A percentile compares a stretch with the other conserved stretches of the same genome.
Conservation (phyloP, 2,113 vertebrate species). For the Cichladusa arquata region DNA sequence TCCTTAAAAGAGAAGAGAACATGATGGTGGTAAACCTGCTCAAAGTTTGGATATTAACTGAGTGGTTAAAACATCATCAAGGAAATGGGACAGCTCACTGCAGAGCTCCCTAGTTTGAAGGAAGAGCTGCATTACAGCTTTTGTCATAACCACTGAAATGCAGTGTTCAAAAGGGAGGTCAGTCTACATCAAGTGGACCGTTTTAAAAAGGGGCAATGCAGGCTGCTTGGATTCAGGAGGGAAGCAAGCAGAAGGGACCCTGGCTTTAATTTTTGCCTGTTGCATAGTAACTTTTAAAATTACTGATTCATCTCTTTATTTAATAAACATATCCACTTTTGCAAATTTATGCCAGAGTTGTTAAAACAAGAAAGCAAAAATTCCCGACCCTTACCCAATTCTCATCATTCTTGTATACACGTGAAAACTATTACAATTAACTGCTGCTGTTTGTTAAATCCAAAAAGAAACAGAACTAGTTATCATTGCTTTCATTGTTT, state of each 20-base stretch:
- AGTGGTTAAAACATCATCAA: not conserved
- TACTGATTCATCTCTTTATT: not conserved
- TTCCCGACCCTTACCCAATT: not conserved
- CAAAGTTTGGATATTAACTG: not conserved
- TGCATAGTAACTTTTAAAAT: not conserved
- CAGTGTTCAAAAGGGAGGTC: not conserved
- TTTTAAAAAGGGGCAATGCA: not conserved
- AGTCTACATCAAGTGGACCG: not conserved
- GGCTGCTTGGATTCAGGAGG: not conserved
- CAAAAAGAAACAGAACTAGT: not conserved
- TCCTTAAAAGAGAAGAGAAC: not conserved
- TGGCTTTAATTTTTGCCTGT: not conserved
- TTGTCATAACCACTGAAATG: not conserved
- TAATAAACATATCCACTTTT: not conserved
- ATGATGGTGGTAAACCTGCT: not conserved
- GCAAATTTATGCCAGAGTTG: not conserved
- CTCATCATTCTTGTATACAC: not conserved
- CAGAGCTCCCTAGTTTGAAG: not conserved
- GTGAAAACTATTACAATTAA: not conserved
- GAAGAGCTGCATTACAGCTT: not conserved
- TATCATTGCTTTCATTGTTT: constrained; percentile 10
- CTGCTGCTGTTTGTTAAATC: not conserved
- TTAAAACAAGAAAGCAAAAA: not conserved
- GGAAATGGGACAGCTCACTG: not conserved
- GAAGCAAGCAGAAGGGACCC: not conserved